Conservation (phyloP, 2,888 invertebrate genomes). For the Theretra japonica region DNA sequence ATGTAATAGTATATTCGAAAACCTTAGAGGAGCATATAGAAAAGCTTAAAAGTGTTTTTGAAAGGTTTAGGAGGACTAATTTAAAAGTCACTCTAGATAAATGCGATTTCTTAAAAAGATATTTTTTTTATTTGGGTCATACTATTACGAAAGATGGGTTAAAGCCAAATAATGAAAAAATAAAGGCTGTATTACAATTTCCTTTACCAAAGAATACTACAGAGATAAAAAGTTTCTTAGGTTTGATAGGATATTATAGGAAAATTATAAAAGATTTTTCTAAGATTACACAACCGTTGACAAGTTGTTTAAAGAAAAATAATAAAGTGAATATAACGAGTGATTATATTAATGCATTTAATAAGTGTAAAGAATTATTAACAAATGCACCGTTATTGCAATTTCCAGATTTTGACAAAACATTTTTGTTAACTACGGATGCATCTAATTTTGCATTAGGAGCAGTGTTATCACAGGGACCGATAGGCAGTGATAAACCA, state of each 20-base stretch:
- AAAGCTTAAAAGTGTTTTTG: constrained; percentile 41
- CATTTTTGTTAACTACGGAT: constrained; percentile 41
- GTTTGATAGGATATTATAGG: constrained; percentile 31
- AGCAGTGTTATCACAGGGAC: constrained; percentile 43
- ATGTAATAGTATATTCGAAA: constrained; percentile 50
- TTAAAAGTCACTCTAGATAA: constrained; percentile 45
- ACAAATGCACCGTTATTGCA: constrained; percentile 50
- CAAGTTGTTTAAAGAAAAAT: constrained; percentile 35
- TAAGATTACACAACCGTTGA: constrained; percentile 37
- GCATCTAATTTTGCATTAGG: constrained; percentile 40
- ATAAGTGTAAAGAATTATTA: constrained; percentile 45
- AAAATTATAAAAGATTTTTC: constrained; percentile 15
- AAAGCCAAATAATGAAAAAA: constrained; percentile 37
- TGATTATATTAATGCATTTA: constrained; percentile 30
- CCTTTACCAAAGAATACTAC: constrained; percentile 33
- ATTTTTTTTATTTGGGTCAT: constrained; percentile 40
- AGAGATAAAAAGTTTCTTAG: constrained; percentile 32
- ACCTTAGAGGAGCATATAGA: constrained; percentile 43
- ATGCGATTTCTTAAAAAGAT: constrained; percentile 42
- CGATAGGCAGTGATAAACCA: constrained; percentile 38
- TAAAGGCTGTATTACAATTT: constrained; percentile 34
- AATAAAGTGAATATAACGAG: constrained; percentile 1
- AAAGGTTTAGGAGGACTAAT: constrained; percentile 40
- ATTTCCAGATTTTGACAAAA: constrained; percentile 53
- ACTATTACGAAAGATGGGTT: constrained; percentile 38